A percentile compares a stretch with the other conserved stretches of the same genome.
Evolutionary conservation across 2,888 invertebrate genomes (phyloP).

Genomic region (Acholoe squamosa): DNA sequence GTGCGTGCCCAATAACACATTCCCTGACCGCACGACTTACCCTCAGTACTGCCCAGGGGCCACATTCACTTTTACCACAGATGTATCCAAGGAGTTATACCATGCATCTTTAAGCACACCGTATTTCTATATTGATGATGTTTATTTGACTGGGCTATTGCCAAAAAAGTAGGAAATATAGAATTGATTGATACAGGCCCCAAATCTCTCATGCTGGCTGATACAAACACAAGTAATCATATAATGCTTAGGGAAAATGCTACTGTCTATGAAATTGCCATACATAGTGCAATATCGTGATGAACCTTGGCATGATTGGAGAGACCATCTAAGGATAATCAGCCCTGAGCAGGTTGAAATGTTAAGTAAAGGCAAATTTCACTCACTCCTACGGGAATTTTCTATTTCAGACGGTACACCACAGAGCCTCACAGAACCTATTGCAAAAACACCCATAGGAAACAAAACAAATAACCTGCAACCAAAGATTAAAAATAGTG

Average conservation of each 20-base stretch:
- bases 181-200: not conserved
- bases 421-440: too few relatives aligned
- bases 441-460: too few relatives aligned
- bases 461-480: too few relatives aligned
- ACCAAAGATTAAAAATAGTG: too few relatives aligned
- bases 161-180: not conserved
- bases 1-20: slow-evolving; percentile 19
- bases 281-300: not conserved
- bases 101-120: not conserved
- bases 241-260: not conserved
- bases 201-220: not conserved
- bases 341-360: not conserved
- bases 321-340: not conserved
- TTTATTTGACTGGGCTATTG: slow-evolving; percentile 34
- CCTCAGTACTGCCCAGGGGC: slow-evolving; percentile 47
- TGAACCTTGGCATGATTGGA: not conserved
- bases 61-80: not conserved
- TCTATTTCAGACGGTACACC: too few relatives aligned
- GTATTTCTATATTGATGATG: slow-evolving; percentile 60
- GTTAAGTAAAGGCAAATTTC: not conserved
- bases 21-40: not conserved
- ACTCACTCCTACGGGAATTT: not conserved
- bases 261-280: not conserved
- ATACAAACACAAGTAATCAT: too few relatives aligned
- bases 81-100: slow-evolving; percentile 17